A percentile compares a stretch with the other conserved stretches of the same genome.
Evolutionary conservation across 2,888 invertebrate genomes (phyloP).

Genomic region (Geophilus truncorum): DNA sequence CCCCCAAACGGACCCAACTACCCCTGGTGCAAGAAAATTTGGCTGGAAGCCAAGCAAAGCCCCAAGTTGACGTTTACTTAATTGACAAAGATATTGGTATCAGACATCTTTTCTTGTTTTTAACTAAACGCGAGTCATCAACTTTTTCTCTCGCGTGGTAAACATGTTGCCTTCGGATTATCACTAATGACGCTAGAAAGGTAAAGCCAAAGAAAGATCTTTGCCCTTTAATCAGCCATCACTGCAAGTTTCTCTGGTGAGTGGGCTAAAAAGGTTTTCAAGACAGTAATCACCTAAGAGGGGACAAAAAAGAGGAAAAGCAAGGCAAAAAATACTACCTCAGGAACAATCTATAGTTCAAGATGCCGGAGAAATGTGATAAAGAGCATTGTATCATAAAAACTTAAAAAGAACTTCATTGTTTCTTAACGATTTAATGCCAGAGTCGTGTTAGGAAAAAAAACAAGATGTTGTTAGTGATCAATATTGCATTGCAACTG

Average conservation of each 20-base stretch:
- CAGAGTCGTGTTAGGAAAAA: background rate
- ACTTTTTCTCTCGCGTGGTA: background rate
- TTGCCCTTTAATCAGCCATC: conserved; percentile 8
- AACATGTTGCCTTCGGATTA: background rate
- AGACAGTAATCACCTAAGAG: conserved; percentile 16
- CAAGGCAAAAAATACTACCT: background rate
- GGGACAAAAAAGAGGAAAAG: background rate
- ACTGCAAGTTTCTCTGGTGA: background rate
- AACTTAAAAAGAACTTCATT: background rate
- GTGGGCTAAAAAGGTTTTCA: conserved; percentile 14
- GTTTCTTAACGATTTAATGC: background rate
- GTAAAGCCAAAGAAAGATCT: background rate
- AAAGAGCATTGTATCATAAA: background rate
- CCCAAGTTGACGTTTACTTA: conserved; percentile 12
- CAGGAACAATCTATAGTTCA: background rate
- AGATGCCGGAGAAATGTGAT: background rate
- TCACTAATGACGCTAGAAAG: background rate
- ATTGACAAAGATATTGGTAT: background rate
- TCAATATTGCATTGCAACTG: too few relatives aligned
- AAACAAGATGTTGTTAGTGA: too few relatives aligned
- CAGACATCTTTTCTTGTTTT: background rate
- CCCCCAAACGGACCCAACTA: background rate
- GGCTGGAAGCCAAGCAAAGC: background rate
- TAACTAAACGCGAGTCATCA: background rate
- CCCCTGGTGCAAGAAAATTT: background rate